Evolutionary conservation across 1,140 invertebrate species (phyloP).

Genomic region (Leguminivora glycinivorella): DNA sequence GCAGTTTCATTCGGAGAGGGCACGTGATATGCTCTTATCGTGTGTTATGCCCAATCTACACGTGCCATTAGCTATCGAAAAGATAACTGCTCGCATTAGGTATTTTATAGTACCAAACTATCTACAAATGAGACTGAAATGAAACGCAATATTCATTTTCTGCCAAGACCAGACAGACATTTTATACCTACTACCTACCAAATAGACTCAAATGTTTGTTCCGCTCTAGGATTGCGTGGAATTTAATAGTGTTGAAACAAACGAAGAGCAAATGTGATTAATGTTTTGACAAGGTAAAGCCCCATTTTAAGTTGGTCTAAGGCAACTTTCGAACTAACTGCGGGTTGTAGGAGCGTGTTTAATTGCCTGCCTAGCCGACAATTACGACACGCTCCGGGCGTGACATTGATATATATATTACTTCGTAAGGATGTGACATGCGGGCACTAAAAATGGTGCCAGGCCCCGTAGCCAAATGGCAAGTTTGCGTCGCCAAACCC

Average conservation of each 20-base stretch:
- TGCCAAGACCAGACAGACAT: background rate
- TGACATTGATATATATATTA: too few relatives aligned
- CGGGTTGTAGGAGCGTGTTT: conserved; percentile 39
- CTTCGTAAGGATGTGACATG: too few relatives aligned
- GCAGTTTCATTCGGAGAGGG: background rate
- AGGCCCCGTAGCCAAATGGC: too few relatives aligned
- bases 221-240: background rate
- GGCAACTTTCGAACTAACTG: conserved; percentile 12
- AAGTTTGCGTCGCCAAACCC: too few relatives aligned
- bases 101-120: background rate
- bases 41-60: too few relatives aligned
- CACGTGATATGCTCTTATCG: background rate
- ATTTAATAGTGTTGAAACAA: conserved; percentile 5
- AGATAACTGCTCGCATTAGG: too few relatives aligned
- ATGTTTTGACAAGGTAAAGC: conserved; percentile 14
- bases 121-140: background rate
- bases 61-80: too few relatives aligned
- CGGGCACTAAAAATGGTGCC: too few relatives aligned
- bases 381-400: conserved; percentile 60
- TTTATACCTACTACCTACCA: background rate
- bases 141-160: conserved; percentile 14
- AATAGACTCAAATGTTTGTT: conserved; percentile 1
- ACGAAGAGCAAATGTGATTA: background rate
- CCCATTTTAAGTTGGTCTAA: background rate
- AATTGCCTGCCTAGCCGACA: conserved; percentile 61